Evolutionary conservation across 2,797 vertebrate genomes (phyloP).

Genomic region (Scomberomorus guttatus): DNA sequence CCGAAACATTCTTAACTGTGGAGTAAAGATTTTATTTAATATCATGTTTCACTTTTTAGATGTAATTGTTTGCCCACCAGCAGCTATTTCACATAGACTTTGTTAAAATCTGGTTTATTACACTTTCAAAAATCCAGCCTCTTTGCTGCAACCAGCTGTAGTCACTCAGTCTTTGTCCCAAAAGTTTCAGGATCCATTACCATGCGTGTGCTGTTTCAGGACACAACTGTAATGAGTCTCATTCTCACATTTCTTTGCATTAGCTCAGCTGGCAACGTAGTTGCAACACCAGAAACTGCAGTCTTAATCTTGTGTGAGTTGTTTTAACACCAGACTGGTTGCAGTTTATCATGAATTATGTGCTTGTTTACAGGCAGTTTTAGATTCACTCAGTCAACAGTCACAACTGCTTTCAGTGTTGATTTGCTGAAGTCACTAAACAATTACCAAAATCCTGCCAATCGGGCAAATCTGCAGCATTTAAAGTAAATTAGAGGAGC

Average conservation of each 20-base stretch:
- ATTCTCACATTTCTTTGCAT: constrained; percentile 39
- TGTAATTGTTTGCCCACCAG: not conserved
- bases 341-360: constrained; percentile 68
- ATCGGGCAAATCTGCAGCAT: constrained; percentile 52
- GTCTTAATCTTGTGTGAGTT: constrained; percentile 51
- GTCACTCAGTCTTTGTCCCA: not conserved
- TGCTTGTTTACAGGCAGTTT: constrained; percentile 75
- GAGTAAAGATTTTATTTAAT: not conserved
- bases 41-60: not conserved
- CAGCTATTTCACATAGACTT: not conserved
- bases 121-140: not conserved
- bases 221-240: constrained; percentile 30
- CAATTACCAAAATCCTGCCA: constrained; percentile 62
- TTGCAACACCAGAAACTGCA: constrained; percentile 42
- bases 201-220: constrained; percentile 28
- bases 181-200: constrained; percentile 20
- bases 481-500: constrained; percentile 52
- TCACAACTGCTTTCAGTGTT: constrained; percentile 65
- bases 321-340: constrained; percentile 54
- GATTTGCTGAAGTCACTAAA: constrained; percentile 54
- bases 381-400: constrained; percentile 72
- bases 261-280: constrained; percentile 55
- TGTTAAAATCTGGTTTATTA: not conserved
- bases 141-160: not conserved
- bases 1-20: not conserved